Conservation (phyloP, 1,140 invertebrate species). For the Aphaenogaster ashmeadi region DNA sequence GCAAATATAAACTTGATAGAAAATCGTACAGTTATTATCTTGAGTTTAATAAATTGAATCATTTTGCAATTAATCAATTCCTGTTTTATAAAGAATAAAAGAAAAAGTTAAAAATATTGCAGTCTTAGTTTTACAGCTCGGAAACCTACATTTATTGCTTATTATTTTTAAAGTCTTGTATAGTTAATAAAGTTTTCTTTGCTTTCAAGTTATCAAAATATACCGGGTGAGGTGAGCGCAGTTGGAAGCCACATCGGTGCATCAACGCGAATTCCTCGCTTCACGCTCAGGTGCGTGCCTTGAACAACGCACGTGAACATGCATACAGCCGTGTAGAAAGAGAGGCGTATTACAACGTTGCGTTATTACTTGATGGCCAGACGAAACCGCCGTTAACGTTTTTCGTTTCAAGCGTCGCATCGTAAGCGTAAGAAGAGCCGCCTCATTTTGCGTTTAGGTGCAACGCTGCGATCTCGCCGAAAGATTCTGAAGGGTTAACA, state of each 20-base stretch:
- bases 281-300: constrained; percentile 78
- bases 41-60: neutral
- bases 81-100: neutral
- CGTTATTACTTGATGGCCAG: constrained; percentile 55
- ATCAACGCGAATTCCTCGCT: constrained; percentile 75
- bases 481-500: neutral
- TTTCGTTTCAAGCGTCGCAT: constrained; percentile 61
- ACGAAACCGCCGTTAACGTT: constrained; percentile 64
- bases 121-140: neutral
- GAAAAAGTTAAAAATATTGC: neutral
- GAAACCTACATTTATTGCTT: neutral
- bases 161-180: no score
- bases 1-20: neutral
- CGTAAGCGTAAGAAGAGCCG: constrained; percentile 70
- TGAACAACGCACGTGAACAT: constrained; percentile 59
- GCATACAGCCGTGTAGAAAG: neutral
- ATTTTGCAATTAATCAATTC: neutral
- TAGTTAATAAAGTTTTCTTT: constrained; percentile 3
- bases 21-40: neutral
- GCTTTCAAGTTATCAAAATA: constrained; percentile 26
- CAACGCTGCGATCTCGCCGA: neutral
- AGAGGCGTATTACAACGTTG: constrained; percentile 40
- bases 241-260: constrained; percentile 76
- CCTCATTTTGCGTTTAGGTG: constrained; percentile 25
- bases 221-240: constrained; percentile 45